These are phyloP conservation scores for Theropithecus gelada DNA, from an alignment of 2,113 vertebrate genomes.

Conservation along the genomic window DNA sequence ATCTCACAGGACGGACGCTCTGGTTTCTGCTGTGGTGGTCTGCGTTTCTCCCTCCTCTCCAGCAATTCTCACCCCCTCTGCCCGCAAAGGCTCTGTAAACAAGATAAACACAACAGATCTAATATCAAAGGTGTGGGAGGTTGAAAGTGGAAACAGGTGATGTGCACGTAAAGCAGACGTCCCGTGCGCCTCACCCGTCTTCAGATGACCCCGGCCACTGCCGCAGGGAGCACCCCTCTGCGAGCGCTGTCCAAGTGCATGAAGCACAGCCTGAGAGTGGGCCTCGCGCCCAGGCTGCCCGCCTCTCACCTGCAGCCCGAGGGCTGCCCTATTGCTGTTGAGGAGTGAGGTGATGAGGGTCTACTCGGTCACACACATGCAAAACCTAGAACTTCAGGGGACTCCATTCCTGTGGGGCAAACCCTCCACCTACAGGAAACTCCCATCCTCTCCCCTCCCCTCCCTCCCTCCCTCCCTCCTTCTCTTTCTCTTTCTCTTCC, in stretches of 20 bases:
- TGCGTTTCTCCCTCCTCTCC: too few relatives aligned
- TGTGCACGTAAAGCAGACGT: neutral
- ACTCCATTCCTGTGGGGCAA: neutral
- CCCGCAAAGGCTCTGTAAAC: neutral
- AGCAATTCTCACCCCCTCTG: neutral
- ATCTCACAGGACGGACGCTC: neutral
- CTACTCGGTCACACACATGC: neutral
- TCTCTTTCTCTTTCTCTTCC: rapidly evolving
- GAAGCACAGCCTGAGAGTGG: neutral
- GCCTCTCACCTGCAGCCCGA: neutral
- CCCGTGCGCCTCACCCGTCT: neutral
- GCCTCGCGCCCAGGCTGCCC: rapidly evolving
- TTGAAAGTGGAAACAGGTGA: neutral
- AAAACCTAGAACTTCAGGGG: neutral
- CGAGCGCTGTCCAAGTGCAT: neutral
- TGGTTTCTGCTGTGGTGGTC: neutral
- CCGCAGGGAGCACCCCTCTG: neutral
- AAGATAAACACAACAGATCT: neutral
- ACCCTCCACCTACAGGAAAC: neutral
- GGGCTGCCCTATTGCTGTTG: neutral
- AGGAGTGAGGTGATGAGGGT: neutral
- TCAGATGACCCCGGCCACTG: neutral
- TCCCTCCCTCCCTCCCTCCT: too few relatives aligned
- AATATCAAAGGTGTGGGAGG: neutral
- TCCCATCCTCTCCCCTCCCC: too few relatives aligned